phyloP scores from a whole-genome alignment of 2,797 vertebrate species.

The Lacerta viridis region DNA sequence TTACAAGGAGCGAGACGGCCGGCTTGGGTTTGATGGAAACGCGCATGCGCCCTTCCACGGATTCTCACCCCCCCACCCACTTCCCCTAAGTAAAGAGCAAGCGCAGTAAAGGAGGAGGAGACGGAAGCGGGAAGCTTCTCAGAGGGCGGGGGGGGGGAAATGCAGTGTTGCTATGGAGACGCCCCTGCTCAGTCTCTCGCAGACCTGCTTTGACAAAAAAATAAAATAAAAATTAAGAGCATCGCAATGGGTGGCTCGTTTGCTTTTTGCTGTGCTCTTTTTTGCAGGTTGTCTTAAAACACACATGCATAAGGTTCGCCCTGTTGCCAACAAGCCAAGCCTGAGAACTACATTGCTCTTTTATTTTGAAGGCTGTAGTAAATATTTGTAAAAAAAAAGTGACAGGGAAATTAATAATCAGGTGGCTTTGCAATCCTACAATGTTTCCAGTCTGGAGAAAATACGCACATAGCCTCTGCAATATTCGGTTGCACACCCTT shows the following conservation, averaged over 20 bases:
- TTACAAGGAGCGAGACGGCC: background rate
- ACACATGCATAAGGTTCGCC: background rate
- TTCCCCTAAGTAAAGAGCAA: background rate
- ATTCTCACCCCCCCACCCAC: background rate
- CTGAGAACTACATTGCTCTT: background rate
- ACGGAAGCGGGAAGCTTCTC: background rate
- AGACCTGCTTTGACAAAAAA: background rate
- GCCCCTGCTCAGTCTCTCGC: background rate
- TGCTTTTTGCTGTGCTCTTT: background rate
- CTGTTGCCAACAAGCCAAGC: background rate
- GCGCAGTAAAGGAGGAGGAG: background rate
- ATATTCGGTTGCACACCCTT: background rate
- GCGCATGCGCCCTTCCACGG: conserved; percentile 15
- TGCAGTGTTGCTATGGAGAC: background rate
- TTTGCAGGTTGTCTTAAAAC: background rate
- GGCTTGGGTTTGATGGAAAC: accelerated
- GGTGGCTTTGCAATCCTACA: background rate
- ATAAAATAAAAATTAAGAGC: background rate
- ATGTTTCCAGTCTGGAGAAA: background rate
- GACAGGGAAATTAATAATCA: background rate
- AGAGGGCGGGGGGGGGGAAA: accelerated
- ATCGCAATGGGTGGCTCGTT: background rate
- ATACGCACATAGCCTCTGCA: too few relatives aligned
- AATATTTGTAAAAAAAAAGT: too few relatives aligned
- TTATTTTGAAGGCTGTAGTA: background rate